Percentiles rank a stretch among this genome's conserved stretches.
Evolutionary conservation across 2,113 vertebrate species (phyloP).

Genomic region (Terrapene triunguis): DNA sequence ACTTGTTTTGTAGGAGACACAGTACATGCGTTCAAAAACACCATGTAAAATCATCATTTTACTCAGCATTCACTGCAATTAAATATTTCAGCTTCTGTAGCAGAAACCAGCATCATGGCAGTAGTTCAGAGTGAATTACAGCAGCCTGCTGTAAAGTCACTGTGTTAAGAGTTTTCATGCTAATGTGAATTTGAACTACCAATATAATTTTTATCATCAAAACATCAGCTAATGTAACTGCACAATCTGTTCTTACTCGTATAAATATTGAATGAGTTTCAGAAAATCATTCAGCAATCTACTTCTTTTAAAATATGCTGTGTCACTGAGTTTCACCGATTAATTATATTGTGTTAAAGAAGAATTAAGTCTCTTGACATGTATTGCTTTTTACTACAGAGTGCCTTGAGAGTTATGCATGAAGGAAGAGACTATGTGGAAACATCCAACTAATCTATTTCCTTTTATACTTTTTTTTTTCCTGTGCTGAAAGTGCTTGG

Average conservation of each 20-base stretch:
- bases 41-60: not conserved
- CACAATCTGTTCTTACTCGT: not conserved
- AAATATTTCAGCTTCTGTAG: not conserved
- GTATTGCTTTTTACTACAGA: not conserved
- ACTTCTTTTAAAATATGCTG: not conserved
- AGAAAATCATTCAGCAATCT: not conserved
- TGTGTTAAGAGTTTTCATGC: not conserved
- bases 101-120: not conserved
- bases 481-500: not conserved
- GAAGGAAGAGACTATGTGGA: not conserved
- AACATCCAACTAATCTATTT: not conserved
- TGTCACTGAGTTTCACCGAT: not conserved
- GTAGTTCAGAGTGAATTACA: not conserved
- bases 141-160: not conserved
- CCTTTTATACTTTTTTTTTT: not conserved
- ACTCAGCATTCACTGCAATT: fast-evolving
- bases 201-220: not conserved
- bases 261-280: not conserved
- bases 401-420: not conserved
- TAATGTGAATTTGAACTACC: not conserved
- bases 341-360: not conserved
- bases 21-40: not conserved
- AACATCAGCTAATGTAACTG: not conserved
- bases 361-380: not conserved
- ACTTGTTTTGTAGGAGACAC: not conserved